Evolutionary conservation across 2,113 vertebrate species (phyloP).

Genomic region (Coptodon bakossiorum): DNA sequence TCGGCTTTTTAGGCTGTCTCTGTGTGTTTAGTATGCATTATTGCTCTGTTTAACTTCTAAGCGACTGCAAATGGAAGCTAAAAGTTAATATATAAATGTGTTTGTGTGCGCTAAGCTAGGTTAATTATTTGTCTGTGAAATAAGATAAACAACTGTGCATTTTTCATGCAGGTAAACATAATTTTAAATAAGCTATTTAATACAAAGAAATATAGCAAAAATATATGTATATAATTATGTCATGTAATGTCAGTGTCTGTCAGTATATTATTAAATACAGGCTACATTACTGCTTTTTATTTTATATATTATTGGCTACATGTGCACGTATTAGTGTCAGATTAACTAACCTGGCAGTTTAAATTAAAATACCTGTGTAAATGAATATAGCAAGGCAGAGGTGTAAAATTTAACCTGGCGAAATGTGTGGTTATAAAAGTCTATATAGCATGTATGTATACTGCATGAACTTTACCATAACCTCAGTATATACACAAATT

Average conservation of each 20-base stretch:
- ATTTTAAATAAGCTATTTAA: not conserved
- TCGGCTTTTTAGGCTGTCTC: not conserved
- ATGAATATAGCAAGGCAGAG: not conserved
- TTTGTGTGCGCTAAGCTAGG: not conserved
- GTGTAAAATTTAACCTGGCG: not conserved
- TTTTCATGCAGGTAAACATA: not conserved
- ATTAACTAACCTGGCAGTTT: not conserved
- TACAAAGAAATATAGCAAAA: not conserved
- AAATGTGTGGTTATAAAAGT: not conserved
- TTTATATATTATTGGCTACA: not conserved
- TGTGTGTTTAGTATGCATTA: not conserved
- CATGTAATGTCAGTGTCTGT: not conserved
- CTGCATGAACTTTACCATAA: not conserved
- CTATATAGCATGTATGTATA: not conserved
- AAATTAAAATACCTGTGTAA: not conserved
- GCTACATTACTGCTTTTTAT: not conserved
- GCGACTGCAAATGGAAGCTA: not conserved
- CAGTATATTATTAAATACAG: not conserved
- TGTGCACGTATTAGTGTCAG: not conserved
- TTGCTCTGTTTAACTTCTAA: not conserved
- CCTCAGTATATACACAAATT: not conserved
- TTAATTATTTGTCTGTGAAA: not conserved
- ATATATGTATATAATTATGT: not conserved
- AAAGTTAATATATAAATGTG: not conserved
- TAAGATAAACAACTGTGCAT: not conserved